Evolutionary conservation across 2,888 invertebrate genomes (phyloP).

Genomic region (Panzeria rudis): DNA sequence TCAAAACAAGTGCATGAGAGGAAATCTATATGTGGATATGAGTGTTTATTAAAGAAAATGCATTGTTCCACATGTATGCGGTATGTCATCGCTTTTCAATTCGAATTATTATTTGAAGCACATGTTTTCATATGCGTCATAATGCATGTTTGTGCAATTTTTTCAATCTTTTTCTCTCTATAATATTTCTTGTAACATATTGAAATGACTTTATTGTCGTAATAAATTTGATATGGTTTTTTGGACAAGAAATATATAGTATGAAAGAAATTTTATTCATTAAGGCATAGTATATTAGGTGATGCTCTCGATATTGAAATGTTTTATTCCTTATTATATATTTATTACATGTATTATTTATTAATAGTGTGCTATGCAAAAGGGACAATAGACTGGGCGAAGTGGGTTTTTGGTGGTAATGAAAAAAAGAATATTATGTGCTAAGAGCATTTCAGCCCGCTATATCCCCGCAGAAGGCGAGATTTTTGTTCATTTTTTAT

Average conservation of each 20-base stretch:
- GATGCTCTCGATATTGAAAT: too few species aligned
- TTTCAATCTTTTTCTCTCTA: not conserved
- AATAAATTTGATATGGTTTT: constrained; percentile 8
- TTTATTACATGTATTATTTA: too few species aligned
- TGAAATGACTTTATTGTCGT: not conserved
- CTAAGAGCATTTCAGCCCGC: too few species aligned
- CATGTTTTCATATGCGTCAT: not conserved
- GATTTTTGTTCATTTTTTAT: too few species aligned
- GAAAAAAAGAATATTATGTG: too few species aligned
- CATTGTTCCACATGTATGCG: constrained; percentile 6
- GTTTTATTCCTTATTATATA: too few species aligned
- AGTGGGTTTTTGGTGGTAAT: too few species aligned
- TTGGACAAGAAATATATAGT: not conserved
- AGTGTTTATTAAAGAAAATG: not conserved
- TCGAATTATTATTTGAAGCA: constrained; percentile 13
- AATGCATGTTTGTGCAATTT: not conserved
- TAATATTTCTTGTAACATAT: not conserved
- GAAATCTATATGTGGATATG: not conserved
- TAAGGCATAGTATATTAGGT: too few species aligned
- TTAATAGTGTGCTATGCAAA: too few species aligned
- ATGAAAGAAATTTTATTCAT: not conserved
- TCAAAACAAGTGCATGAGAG: not conserved
- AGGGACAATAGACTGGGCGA: too few species aligned
- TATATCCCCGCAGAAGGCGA: too few species aligned
- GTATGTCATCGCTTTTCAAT: constrained; percentile 4